Base-by-base conservation (phyloP, 2,888 invertebrate genomes). In the Abscondita cerata region DNA sequence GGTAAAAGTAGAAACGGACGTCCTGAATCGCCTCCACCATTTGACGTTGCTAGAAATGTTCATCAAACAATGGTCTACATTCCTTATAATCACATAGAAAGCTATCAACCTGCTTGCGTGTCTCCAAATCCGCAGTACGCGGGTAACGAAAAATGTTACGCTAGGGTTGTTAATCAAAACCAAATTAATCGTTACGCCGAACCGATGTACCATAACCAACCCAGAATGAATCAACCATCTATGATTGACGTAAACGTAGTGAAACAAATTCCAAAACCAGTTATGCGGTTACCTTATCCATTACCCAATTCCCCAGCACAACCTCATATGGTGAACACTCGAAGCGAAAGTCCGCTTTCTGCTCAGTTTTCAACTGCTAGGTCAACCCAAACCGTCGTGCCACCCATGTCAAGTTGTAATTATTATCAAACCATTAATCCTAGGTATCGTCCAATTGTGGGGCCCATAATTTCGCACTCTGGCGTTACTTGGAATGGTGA, bases 1-100 rank as follows among this genome's bases (percentile, higher is more conserved):
- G 69, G 74, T 41, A 56, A 66, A 73, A 80, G 80, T 34, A 80
- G 81, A 50, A 83, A 80, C 63, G 82, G 85, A 1, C 81, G 89
- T 15, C 88, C 89, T 0, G 87, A 89, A 76, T 89, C 89, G 0
- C 89, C 90, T 4, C 89, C 90, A 0, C 89, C 90, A 0, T 84
- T 89, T 60, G 81, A 81, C 55, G 71, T 81, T 51, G 78, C 80
- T 0, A 82, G 87, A 33, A 86, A 83, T 67, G 88, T 88, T 73
- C 89, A 89, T 66, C 88, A 89, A 75, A 86, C 89, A 1, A 85
- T 89, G 78, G 84, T 86, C 41, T 85, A 89, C 66, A 87, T 90
- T 70, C 89, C 89, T 0, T 89, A 89, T 73, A 87, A 84, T 73
- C 81, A 80, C 62, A 78, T 82, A 59, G 81, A 81, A 70, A 77